phyloP scores from a whole-genome alignment of 2,888 invertebrate species.

The Pachliopta kotzebuea region DNA sequence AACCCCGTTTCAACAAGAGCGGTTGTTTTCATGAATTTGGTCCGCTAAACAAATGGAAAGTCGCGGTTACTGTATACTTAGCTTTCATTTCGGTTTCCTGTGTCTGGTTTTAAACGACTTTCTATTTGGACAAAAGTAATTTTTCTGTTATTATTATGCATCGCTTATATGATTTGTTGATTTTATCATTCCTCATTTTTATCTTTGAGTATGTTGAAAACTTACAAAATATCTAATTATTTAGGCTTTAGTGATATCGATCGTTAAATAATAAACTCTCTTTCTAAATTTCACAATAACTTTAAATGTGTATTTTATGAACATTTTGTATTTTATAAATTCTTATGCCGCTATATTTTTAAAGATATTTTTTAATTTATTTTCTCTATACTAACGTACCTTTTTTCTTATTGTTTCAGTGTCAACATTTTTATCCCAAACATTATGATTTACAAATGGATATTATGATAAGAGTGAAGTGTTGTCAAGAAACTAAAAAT shows the following conservation, averaged over 20 bases:
- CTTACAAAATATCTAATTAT: background rate
- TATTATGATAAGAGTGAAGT: conserved; percentile 81
- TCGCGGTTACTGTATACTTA: conserved; percentile 29
- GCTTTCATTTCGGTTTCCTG: conserved; percentile 42
- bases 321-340: background rate
- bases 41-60: conserved; percentile 29
- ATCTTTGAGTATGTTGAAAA: background rate
- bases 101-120: conserved; percentile 48
- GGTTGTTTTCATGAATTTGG: conserved; percentile 24
- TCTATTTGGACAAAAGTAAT: conserved; percentile 55
- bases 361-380: background rate
- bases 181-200: background rate
- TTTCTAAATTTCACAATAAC: too few species aligned
- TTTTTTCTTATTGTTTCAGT: conserved; percentile 69
- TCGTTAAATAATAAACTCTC: background rate
- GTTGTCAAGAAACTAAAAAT: conserved; percentile 80
- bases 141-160: conserved; percentile 9
- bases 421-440: conserved; percentile 80
- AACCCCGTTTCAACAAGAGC: conserved; percentile 15
- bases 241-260: background rate
- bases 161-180: background rate
- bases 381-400: conserved; percentile 5
- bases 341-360: background rate
- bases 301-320: too few species aligned
- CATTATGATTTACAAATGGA: conserved; percentile 81